These are phyloP conservation scores for Drosophila greeni DNA, from an alignment of 2,888 invertebrate species.

Conservation along the genomic window DNA sequence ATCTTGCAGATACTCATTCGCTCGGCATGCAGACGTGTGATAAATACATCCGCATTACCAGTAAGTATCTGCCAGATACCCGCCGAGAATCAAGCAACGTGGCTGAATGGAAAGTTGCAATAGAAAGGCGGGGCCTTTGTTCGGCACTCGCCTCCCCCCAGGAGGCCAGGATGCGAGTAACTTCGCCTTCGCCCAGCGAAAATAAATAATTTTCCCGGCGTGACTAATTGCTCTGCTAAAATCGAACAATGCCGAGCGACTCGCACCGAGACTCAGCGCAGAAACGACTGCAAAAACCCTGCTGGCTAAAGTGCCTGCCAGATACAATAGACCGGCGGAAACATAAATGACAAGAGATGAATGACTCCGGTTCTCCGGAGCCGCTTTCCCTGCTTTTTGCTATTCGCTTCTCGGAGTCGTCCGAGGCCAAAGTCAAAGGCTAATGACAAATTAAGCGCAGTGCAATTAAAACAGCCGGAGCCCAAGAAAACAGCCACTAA, in stretches of 20 bases:
- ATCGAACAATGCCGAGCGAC: conserved; percentile 37
- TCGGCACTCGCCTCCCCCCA: conserved; percentile 4
- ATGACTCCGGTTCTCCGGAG: conserved; percentile 40
- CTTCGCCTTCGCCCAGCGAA: conserved; percentile 27
- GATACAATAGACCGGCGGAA: conserved; percentile 35
- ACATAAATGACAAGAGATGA: conserved; percentile 48
- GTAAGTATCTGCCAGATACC: conserved; percentile 65
- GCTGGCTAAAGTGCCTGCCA: conserved; percentile 33
- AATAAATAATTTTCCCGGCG: conserved; percentile 64
- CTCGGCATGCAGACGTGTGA: conserved; percentile 63
- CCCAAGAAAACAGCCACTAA: conserved; percentile 28
- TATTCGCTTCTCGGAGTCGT: conserved; percentile 18
- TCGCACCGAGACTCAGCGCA: background rate
- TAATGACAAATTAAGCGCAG: conserved; percentile 71
- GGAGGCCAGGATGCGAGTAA: conserved; percentile 16
- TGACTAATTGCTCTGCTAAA: conserved; percentile 67
- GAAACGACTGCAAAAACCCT: conserved; percentile 22
- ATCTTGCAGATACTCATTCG: conserved; percentile 61
- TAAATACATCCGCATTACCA: conserved; percentile 73
- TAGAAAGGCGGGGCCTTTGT: conserved; percentile 11
- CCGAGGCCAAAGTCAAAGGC: conserved; percentile 62
- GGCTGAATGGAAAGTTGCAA: conserved; percentile 28
- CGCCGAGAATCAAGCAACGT: conserved; percentile 49
- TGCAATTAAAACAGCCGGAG: conserved; percentile 59
- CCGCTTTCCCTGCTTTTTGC: conserved; percentile 12